Evolutionary conservation across 2,888 invertebrate species (phyloP).

Genomic region (Drosophila helvetica): DNA sequence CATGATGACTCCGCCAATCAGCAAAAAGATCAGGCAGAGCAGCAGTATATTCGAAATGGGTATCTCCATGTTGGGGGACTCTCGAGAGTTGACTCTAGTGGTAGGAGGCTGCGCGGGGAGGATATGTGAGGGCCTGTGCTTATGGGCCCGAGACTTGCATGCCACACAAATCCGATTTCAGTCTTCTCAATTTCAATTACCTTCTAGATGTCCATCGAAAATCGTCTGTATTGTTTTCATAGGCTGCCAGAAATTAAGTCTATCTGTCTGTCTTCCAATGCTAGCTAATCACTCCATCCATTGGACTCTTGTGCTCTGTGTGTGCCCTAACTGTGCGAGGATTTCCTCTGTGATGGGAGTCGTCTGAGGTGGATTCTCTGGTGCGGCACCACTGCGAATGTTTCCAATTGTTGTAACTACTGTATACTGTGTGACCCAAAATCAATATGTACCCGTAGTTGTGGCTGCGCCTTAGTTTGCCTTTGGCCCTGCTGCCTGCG

Average conservation of each 20-base stretch:
- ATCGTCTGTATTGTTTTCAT: not conserved
- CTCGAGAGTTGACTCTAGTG: not conserved
- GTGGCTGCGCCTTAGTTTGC: slow-evolving; percentile 15
- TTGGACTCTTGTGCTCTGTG: slow-evolving; percentile 4
- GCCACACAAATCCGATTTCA: not conserved
- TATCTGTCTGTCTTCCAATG: slow-evolving; percentile 9
- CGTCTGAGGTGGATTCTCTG: not conserved
- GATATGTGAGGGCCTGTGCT: not conserved
- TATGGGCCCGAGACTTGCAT: not conserved
- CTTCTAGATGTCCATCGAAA: not conserved
- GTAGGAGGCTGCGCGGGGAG: not conserved
- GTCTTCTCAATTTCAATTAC: slow-evolving; percentile 23
- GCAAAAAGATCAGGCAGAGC: slow-evolving; percentile 84
- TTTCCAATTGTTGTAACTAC: slow-evolving; percentile 20
- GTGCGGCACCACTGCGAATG: slow-evolving; percentile 1
- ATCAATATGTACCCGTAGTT: slow-evolving; percentile 31
- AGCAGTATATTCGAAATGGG: slow-evolving; percentile 84
- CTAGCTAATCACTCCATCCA: slow-evolving; percentile 48
- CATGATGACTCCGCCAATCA: slow-evolving; percentile 85
- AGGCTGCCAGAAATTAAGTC: not conserved
- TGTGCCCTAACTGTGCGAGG: slow-evolving; percentile 1
- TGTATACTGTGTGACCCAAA: slow-evolving; percentile 22
- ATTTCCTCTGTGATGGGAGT: not conserved
- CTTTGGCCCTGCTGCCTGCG: slow-evolving; percentile 1
- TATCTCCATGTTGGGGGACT: slow-evolving; percentile 79